Percentiles rank a stretch among this genome's conserved stretches.
Evolutionary conservation across 1,140 invertebrate species (phyloP).

Genomic region (Brachionus rubens): DNA sequence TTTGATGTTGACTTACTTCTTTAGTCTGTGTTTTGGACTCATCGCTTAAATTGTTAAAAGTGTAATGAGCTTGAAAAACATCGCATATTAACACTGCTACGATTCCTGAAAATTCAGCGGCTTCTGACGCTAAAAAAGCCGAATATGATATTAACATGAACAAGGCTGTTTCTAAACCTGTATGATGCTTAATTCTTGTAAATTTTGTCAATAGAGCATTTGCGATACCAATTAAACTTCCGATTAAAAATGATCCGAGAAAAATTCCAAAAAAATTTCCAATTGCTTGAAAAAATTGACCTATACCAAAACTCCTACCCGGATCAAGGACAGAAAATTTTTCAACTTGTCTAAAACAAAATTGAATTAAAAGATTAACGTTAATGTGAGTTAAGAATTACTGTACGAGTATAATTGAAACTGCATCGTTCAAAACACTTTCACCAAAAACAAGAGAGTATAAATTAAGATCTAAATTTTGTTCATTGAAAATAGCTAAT

Average conservation of each 20-base stretch:
- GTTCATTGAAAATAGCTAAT: conserved; percentile 86
- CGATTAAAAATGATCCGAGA: conserved; percentile 80
- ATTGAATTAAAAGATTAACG: conserved; percentile 25
- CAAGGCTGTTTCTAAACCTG: conserved; percentile 85
- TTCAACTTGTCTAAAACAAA: conserved; percentile 74
- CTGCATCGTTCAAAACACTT: conserved; percentile 95
- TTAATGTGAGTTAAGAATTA: conserved; percentile 62
- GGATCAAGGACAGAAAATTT: conserved; percentile 78
- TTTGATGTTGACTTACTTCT: neutral
- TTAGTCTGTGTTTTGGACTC: conserved; percentile 67
- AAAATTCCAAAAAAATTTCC: conserved; percentile 89
- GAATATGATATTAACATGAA: conserved; percentile 97
- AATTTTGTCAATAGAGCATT: conserved; percentile 88
- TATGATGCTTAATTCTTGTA: conserved; percentile 86
- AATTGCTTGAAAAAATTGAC: conserved; percentile 64
- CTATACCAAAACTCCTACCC: conserved; percentile 68
- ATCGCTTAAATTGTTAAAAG: conserved; percentile 89
- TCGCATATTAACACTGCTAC: conserved; percentile 91
- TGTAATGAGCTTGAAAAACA: conserved; percentile 98
- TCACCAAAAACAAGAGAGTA: conserved; percentile 98
- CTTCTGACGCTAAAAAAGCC: conserved; percentile 92
- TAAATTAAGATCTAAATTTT: conserved; percentile 93
- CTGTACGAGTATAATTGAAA: conserved; percentile 91
- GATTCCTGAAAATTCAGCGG: conserved; percentile 83
- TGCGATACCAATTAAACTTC: conserved; percentile 81